Evolutionary conservation across 2,888 invertebrate species (phyloP).

Genomic region (Catonia carolina): DNA sequence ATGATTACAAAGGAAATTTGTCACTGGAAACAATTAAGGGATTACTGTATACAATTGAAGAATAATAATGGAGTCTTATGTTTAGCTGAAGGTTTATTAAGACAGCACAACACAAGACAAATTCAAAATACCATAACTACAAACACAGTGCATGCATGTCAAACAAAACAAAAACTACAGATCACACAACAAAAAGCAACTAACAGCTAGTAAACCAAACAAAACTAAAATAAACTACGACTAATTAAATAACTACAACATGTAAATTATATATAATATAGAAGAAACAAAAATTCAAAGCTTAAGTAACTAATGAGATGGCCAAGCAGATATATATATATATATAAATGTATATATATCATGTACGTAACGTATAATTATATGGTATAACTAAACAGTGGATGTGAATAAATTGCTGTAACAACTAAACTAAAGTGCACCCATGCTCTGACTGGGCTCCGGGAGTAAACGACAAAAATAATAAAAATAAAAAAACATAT

Average conservation of each 20-base stretch:
- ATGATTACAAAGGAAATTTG: too few species aligned
- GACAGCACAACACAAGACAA: too few species aligned
- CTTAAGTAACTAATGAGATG: conserved; percentile 39
- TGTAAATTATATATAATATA: not conserved
- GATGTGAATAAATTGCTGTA: conserved; percentile 10
- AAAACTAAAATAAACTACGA: conserved; percentile 1
- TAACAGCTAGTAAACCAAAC: conserved; percentile 4
- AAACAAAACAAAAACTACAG: too few species aligned
- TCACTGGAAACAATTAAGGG: too few species aligned
- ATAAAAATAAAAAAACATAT: conserved; percentile 20
- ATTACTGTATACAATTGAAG: too few species aligned
- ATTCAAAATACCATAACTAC: not conserved
- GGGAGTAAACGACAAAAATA: conserved; percentile 1
- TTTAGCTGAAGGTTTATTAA: too few species aligned
- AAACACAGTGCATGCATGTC: conserved; percentile 5
- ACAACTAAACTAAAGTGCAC: conserved; percentile 17
- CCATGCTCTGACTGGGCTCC: conserved; percentile 14
- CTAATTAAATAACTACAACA: conserved; percentile 3
- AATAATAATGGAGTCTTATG: too few species aligned
- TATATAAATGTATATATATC: conserved; percentile 22
- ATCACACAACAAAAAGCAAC: conserved; percentile 11
- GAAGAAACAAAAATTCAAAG: conserved; percentile 31
- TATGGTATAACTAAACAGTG: conserved; percentile 13
- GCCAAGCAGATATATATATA: conserved; percentile 34
- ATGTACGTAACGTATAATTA: conserved; percentile 24